These are phyloP conservation scores for Motacilla alba DNA, from an alignment of 2,113 vertebrate genomes.

Conservation along the genomic window DNA sequence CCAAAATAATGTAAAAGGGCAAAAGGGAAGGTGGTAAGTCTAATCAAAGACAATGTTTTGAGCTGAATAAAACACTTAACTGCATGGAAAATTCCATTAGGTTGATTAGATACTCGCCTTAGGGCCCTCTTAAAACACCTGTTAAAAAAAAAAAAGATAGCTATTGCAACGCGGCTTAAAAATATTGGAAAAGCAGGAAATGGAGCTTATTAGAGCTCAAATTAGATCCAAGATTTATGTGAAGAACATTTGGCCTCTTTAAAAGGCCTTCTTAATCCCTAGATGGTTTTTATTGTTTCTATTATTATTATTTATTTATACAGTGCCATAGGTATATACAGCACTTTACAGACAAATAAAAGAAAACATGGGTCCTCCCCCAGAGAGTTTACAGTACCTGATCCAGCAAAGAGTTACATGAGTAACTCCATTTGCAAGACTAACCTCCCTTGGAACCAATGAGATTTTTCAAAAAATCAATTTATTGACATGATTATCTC, in stretches of 20 bases:
- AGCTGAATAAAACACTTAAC: constrained; percentile 57
- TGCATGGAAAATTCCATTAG: constrained; percentile 64
- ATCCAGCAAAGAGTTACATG: not conserved
- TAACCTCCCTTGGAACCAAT: not conserved
- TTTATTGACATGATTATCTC: not conserved
- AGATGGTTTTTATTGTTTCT: constrained; percentile 60
- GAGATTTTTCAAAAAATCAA: not conserved
- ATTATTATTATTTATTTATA: constrained; percentile 65
- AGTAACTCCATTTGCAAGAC: constrained; percentile 19
- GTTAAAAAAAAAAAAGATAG: constrained; percentile 43
- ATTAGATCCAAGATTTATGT: constrained; percentile 65
- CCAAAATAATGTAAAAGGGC: constrained; percentile 34
- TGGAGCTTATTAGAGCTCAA: constrained; percentile 65
- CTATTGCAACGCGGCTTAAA: constrained; percentile 25
- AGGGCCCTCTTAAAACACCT: constrained; percentile 59
- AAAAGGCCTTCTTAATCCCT: constrained; percentile 57
- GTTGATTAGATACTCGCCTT: constrained; percentile 63
- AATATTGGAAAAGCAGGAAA: constrained; percentile 65
- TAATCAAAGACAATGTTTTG: constrained; percentile 55
- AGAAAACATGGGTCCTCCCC: constrained; percentile 11
- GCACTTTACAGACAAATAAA: constrained; percentile 66
- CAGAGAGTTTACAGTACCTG: constrained; percentile 37
- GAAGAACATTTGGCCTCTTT: constrained; percentile 56
- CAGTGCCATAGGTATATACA: constrained; percentile 42
- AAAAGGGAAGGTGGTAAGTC: constrained; percentile 50